Evolutionary conservation across 2,797 vertebrate genomes (phyloP).

Genomic region (Lerista edwardsae): DNA sequence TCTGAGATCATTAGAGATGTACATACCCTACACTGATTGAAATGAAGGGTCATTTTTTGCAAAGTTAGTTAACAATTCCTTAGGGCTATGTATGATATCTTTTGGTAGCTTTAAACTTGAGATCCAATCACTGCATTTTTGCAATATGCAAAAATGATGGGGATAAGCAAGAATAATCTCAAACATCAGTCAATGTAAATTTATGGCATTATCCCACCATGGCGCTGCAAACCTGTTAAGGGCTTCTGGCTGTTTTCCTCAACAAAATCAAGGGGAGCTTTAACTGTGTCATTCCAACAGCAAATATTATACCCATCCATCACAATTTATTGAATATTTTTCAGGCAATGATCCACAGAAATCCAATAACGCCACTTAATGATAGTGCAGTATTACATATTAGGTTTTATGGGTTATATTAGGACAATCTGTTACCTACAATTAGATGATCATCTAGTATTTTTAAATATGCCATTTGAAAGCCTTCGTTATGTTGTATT

Average conservation of each 20-base stretch:
- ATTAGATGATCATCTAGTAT: conserved; percentile 24
- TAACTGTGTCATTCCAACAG: conserved; percentile 35
- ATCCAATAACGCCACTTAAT: conserved; percentile 22
- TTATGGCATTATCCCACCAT: conserved; percentile 25
- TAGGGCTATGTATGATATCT: not conserved
- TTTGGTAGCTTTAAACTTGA: conserved; percentile 28
- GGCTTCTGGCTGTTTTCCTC: conserved; percentile 29
- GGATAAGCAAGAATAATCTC: conserved; percentile 41
- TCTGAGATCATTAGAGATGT: conserved; percentile 31
- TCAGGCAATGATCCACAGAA: conserved; percentile 49
- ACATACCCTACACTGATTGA: conserved; percentile 8
- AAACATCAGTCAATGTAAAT: conserved; percentile 32
- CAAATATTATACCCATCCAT: conserved; percentile 32
- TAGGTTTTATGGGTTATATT: conserved; percentile 39
- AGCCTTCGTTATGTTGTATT: conserved; percentile 3
- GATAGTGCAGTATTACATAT: conserved; percentile 27
- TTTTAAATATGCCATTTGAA: conserved; percentile 31
- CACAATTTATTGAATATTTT: conserved; percentile 37
- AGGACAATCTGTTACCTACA: conserved; percentile 39
- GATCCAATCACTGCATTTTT: conserved; percentile 32
- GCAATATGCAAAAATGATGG: conserved; percentile 17
- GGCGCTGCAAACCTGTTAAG: conserved; percentile 15
- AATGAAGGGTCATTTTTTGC: conserved; percentile 20
- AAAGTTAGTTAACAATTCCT: conserved; percentile 38
- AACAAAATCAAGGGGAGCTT: conserved; percentile 25